A percentile compares a stretch with the other conserved stretches of the same genome.
phyloP scores from a whole-genome alignment of 2,113 vertebrate species.

The Stigmatopora nigra region DNA sequence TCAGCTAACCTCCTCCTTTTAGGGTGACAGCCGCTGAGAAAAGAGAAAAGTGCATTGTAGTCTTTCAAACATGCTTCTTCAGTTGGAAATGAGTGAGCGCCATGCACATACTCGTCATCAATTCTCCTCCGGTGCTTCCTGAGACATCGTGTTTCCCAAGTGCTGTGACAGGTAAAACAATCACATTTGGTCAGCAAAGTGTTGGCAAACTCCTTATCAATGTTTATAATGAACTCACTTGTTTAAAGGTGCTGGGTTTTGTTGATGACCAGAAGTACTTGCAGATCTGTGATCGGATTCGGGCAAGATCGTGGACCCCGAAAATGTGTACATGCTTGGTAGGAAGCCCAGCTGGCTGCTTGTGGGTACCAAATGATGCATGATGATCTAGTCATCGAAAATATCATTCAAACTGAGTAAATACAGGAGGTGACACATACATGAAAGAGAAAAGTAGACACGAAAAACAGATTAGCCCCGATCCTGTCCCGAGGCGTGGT shows the following conservation, averaged over 20 bases:
- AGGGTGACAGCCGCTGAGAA: constrained; percentile 61
- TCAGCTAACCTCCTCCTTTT: constrained; percentile 65
- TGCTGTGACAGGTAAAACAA: constrained; percentile 33
- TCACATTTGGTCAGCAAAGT: neutral
- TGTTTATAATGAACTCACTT: constrained; percentile 32
- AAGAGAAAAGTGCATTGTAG: neutral
- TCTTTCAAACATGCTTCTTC: neutral
- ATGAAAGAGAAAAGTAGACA: too few species aligned
- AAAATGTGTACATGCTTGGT: constrained; percentile 58
- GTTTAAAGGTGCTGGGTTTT: constrained; percentile 37
- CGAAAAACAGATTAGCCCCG: too few species aligned
- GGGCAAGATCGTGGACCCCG: constrained; percentile 48
- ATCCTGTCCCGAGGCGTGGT: too few species aligned
- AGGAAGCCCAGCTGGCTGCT: constrained; percentile 50
- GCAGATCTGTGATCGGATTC: constrained; percentile 51
- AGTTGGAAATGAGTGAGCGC: neutral
- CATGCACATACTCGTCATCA: constrained; percentile 65
- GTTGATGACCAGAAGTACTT: constrained; percentile 32
- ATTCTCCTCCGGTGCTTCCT: constrained; percentile 67
- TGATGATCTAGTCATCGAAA: constrained; percentile 11
- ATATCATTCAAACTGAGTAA: neutral
- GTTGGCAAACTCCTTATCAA: neutral
- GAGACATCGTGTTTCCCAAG: constrained; percentile 67
- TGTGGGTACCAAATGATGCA: constrained; percentile 54
- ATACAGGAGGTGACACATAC: constrained; percentile 4